These are phyloP conservation scores for Erynnis tages DNA, from an alignment of 2,888 invertebrate species.

Conservation along the genomic window DNA sequence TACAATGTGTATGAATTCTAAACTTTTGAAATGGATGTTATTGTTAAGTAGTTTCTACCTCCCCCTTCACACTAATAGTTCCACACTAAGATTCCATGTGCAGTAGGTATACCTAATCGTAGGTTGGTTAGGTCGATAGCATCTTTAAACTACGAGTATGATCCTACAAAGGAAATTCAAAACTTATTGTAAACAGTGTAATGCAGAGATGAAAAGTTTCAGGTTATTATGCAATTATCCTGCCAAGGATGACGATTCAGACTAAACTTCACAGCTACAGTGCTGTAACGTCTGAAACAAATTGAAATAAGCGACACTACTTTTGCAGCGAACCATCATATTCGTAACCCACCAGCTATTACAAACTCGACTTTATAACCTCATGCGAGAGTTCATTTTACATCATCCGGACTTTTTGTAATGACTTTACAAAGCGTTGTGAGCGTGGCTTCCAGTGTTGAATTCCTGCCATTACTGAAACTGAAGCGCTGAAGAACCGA, in stretches of 20 bases:
- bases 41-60: too few relatives aligned
- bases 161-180: background rate
- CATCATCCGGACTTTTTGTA: background rate
- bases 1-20: too few relatives aligned
- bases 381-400: background rate
- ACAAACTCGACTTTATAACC: slow-evolving; percentile 8
- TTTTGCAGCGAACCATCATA: slow-evolving; percentile 9
- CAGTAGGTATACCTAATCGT: too few relatives aligned
- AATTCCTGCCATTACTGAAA: slow-evolving; percentile 18
- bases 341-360: background rate
- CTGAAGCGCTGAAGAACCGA: slow-evolving; percentile 11
- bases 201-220: slow-evolving; percentile 1
- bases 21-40: too few relatives aligned
- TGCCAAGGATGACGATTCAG: background rate
- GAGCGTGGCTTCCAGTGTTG: slow-evolving; percentile 12
- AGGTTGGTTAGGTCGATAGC: too few relatives aligned
- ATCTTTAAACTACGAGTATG: background rate
- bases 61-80: too few relatives aligned
- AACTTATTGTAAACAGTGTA: too few relatives aligned
- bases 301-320: slow-evolving; percentile 12
- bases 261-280: background rate
- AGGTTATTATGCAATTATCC: background rate
- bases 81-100: too few relatives aligned
- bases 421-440: background rate
- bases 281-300: background rate